phyloP scores from a whole-genome alignment of 1,140 invertebrate genomes.

The Drosophila sucinea region DNA sequence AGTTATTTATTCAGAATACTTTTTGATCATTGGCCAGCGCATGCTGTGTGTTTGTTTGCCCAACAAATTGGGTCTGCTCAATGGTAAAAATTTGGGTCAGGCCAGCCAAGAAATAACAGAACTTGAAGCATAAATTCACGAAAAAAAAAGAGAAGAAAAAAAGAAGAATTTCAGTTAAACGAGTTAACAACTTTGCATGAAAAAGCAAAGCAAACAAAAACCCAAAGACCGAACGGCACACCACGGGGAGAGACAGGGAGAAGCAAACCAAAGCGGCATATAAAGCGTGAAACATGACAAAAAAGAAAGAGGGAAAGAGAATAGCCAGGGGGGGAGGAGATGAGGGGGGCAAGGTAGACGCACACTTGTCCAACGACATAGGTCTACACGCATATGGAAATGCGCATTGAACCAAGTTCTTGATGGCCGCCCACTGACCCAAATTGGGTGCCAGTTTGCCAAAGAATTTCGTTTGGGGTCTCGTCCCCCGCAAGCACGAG shows the following conservation, averaged over 20 bases:
- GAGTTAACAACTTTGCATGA: conserved; percentile 80
- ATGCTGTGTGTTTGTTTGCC: conserved; percentile 49
- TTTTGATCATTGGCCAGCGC: conserved; percentile 25
- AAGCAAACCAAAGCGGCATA: background rate
- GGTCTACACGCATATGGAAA: conserved; percentile 38
- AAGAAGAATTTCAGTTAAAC: conserved; percentile 59
- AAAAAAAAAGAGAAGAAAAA: conserved; percentile 25
- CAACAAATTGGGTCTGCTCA: conserved; percentile 54
- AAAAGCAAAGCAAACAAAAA: conserved; percentile 70
- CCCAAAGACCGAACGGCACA: conserved; percentile 49
- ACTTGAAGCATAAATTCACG: conserved; percentile 57
- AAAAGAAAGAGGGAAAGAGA: conserved; percentile 11
- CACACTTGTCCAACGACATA: conserved; percentile 22
- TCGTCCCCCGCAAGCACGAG: background rate
- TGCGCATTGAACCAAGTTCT: conserved; percentile 65
- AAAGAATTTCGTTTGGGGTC: conserved; percentile 66
- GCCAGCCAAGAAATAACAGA: conserved; percentile 70
- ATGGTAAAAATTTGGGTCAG: conserved; percentile 70
- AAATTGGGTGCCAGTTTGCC: conserved; percentile 57
- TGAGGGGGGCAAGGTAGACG: conserved; percentile 35
- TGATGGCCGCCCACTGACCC: conserved; percentile 72
- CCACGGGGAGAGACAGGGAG: background rate
- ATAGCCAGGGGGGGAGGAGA: background rate
- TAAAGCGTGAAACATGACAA: conserved; percentile 51
- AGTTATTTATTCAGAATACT: conserved; percentile 51